Evolutionary conservation across 1,140 invertebrate species (phyloP), one percentile per base, ranked within the genome.

Genomic region (Helicorthomorpha holstii): DNA sequence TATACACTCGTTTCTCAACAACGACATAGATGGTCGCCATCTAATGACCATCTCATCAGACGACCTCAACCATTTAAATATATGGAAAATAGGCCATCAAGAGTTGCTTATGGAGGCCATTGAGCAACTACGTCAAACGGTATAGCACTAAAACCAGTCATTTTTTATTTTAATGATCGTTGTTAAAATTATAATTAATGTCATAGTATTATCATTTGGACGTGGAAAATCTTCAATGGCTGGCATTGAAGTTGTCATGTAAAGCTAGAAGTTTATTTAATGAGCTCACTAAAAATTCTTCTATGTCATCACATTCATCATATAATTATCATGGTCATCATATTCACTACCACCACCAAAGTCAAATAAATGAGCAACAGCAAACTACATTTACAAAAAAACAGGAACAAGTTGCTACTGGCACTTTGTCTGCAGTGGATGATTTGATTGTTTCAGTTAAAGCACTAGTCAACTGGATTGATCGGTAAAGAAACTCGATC

Each of bases 61-160:
- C 66, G 86, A 93, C 68, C 73, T 94, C 42, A 84, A 88, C 63
- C 79, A 85, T 63, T 72, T 94, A 29, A 82, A 84, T 34, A 79
- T 94, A 55, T 69, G 73, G 42, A 82, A 84, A 60, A 77, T 94
- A 54, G 89, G 90, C 2, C 89, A 93, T 64, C 91, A 95, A 68
- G 91, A 95, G 67, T 75, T 92, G 45, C 79, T 94, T 55, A 69
- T 94, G 49, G 88, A 92, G 70, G 86, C 86, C 46, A 81, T 93
- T 3, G 88, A 91, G 61, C 81, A 86, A 58, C 71, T 95, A 16
- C 72, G 83, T 61, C 84, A 86, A 69, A 84, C 92, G 71, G 78
- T 76, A 27, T 29, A 26, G 25, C 12, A 41, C 38, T 41, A 12
- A 12, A 12, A 41, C 38, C 12, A 19, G 38, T 41, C 38, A 12